Evolutionary conservation across 2,113 vertebrate species (phyloP).

Genomic region (Prietella phreatophila): DNA sequence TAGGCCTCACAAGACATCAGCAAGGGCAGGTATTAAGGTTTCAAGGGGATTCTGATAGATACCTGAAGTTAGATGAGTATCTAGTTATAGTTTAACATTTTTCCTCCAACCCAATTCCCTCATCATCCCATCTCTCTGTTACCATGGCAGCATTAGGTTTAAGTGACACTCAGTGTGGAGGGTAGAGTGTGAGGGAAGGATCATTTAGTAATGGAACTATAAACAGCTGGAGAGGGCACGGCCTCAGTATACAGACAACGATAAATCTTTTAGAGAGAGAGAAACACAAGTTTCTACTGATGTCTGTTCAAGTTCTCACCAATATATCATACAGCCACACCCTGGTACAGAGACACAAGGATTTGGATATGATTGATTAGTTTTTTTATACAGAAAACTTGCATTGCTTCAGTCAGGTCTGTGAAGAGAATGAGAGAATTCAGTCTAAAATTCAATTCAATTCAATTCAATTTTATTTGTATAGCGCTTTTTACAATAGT

Average conservation of each 20-base stretch:
- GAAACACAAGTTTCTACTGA: slow-evolving; percentile 13
- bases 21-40: slow-evolving; percentile 6
- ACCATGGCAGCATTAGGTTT: slow-evolving; percentile 66
- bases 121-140: slow-evolving; percentile 62
- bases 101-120: slow-evolving; percentile 52
- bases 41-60: slow-evolving; percentile 62
- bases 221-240: slow-evolving; percentile 68
- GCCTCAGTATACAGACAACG: slow-evolving; percentile 42
- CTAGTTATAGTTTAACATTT: slow-evolving; percentile 57
- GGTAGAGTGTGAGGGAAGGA: slow-evolving; percentile 64
- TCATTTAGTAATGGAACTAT: slow-evolving; percentile 73
- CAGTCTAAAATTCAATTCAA: too few species aligned
- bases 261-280: slow-evolving; percentile 46
- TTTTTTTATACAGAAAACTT: not conserved
- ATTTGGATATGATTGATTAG: too few species aligned
- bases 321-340: not conserved
- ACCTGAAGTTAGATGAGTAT: slow-evolving; percentile 67
- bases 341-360: not conserved
- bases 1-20: not conserved
- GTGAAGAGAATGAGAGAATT: slow-evolving; percentile 1
- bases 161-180: slow-evolving; percentile 58
- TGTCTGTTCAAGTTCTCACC: not conserved
- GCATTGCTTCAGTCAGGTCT: not conserved
- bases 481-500: too few species aligned
- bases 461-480: too few species aligned